Evolutionary conservation across 2,797 vertebrate species (phyloP).

Genomic region (Setipinna tenuifilis): DNA sequence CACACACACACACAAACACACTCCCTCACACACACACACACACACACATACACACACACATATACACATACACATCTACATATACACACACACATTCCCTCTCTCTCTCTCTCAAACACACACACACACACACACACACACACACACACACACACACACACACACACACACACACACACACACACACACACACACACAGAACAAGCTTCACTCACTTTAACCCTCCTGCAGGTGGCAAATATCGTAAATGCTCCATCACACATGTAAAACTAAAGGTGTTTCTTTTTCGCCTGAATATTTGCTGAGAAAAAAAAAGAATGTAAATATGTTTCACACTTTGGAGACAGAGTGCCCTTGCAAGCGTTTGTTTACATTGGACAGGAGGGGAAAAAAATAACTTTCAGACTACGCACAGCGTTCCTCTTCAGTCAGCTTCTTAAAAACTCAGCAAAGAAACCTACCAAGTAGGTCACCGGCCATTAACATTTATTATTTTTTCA

Average conservation of each 20-base stretch:
- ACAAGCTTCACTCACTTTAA: not conserved
- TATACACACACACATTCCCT: not conserved
- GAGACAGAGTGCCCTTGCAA: constrained; percentile 9
- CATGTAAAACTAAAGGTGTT: not conserved
- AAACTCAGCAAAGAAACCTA: constrained; percentile 16
- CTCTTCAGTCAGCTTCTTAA: not conserved
- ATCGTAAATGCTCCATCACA: not conserved
- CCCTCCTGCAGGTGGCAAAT: not conserved
- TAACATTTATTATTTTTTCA: not conserved
- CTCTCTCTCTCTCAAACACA: no score
- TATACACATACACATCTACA: no score
- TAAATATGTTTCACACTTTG: constrained; percentile 23
- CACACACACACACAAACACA: not conserved
- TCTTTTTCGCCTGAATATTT: not conserved
- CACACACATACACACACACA: not conserved
- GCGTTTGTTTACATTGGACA: not conserved
- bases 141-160: not conserved
- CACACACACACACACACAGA: constrained; percentile 1
- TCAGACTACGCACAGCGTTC: not conserved
- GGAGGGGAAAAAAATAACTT: not conserved
- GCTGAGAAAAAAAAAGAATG: constrained; percentile 4
- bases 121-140: no score
- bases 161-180: constrained; percentile 1
- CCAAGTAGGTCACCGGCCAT: constrained; percentile 37
- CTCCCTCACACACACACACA: no score